Percentiles rank a stretch among this genome's conserved stretches.
phyloP scores from a whole-genome alignment of 2,113 vertebrate species.

The Megaceryle maxima region DNA sequence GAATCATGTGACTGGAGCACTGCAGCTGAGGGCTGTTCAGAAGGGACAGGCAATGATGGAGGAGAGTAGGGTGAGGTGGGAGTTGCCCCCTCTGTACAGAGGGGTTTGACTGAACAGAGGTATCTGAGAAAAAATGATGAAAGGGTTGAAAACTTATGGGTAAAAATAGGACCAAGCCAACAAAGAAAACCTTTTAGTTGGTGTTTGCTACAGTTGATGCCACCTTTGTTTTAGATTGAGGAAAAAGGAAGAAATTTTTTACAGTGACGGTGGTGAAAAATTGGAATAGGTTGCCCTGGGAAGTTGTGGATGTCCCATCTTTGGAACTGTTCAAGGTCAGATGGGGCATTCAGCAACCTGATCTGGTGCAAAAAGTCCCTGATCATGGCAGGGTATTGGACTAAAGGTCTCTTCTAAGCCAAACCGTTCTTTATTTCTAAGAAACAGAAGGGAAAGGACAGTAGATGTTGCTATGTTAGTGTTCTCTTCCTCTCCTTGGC shows the following conservation, averaged over 20 bases:
- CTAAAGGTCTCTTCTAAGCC: neutral
- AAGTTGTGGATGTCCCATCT: neutral
- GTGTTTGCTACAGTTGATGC: neutral
- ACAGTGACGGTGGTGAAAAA: neutral
- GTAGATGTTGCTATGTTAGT: neutral
- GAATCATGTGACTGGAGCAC: neutral
- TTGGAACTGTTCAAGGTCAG: neutral
- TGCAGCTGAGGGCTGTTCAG: neutral
- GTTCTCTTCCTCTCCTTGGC: neutral
- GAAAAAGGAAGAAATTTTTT: neutral
- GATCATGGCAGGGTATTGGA: neutral
- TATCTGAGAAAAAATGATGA: neutral
- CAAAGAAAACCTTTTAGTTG: neutral
- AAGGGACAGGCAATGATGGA: neutral
- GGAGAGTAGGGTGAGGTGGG: accelerated
- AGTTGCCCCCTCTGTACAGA: neutral
- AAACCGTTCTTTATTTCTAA: neutral
- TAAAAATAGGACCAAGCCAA: neutral
- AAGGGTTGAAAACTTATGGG: neutral
- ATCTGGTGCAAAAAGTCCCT: neutral
- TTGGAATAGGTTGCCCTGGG: neutral
- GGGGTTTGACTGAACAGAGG: neutral
- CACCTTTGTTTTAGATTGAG: neutral
- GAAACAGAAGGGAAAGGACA: neutral
- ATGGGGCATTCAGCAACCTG: neutral